phyloP scores from a whole-genome alignment of 2,113 vertebrate species.

The Poecile atricapillus region DNA sequence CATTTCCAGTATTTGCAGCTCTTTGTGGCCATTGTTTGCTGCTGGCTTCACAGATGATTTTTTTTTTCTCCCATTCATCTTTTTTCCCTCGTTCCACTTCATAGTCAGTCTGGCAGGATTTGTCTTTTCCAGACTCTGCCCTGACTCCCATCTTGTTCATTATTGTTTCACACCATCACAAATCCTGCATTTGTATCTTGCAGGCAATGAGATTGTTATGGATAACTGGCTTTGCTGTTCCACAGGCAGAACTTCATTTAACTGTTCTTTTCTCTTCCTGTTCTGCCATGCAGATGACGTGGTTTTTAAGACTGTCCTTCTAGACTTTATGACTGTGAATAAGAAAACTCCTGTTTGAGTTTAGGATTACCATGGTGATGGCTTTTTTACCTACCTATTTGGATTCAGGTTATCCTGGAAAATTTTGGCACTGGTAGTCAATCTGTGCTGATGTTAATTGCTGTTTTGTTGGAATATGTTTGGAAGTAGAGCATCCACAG shows the following conservation, averaged over 20 bases:
- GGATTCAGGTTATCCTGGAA: constrained; percentile 6
- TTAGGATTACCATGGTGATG: neutral
- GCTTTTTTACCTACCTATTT: constrained; percentile 15
- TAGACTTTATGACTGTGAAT: constrained; percentile 6
- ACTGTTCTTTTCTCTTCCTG: constrained; percentile 20
- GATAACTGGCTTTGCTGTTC: constrained; percentile 10
- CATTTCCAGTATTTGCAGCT: neutral
- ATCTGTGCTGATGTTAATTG: neutral
- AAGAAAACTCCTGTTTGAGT: constrained; percentile 8
- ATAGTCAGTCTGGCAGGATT: neutral
- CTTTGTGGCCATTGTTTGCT: neutral
- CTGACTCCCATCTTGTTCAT: neutral
- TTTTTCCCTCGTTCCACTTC: neutral
- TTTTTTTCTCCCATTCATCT: neutral
- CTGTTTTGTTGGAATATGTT: neutral
- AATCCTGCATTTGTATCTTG: neutral
- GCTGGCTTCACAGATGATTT: neutral
- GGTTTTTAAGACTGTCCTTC: neutral
- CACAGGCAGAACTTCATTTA: neutral
- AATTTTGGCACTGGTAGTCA: neutral
- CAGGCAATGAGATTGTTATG: neutral
- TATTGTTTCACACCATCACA: neutral
- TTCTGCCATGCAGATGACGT: neutral
- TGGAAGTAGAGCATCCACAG: neutral
- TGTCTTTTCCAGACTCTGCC: neutral